Conservation (phyloP, 2,113 vertebrate species). For the Phainopepla nitens region DNA sequence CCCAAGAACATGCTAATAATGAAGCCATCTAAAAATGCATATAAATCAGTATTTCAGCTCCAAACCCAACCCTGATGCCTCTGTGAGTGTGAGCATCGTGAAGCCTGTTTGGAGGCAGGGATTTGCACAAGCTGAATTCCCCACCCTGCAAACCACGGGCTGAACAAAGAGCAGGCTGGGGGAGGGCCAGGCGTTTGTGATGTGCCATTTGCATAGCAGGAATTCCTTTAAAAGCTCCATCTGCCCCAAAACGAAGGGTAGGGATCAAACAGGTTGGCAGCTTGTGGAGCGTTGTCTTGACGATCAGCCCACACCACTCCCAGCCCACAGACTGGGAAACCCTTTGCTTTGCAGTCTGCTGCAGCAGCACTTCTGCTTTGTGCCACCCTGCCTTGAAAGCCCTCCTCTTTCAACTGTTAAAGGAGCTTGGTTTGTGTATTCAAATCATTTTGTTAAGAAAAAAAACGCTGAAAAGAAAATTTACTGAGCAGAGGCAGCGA, state of each 20-base stretch:
- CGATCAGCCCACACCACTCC: background rate
- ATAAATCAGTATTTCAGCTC: background rate
- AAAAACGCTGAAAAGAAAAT: background rate
- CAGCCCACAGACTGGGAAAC: background rate
- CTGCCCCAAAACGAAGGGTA: background rate
- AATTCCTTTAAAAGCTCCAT: background rate
- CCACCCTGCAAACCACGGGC: background rate
- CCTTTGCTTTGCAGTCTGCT: background rate
- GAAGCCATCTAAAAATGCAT: background rate
- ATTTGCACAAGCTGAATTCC: background rate
- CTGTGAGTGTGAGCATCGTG: accelerated
- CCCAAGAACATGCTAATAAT: background rate
- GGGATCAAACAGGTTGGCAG: background rate
- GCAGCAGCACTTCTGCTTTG: background rate
- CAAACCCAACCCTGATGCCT: background rate
- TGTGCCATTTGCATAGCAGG: background rate
- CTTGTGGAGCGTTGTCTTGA: background rate
- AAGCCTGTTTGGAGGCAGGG: background rate
- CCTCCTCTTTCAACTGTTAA: background rate
- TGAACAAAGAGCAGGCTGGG: background rate
- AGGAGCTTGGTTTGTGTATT: background rate
- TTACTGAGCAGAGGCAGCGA: background rate
- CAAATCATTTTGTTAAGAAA: background rate
- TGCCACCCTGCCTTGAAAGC: background rate
- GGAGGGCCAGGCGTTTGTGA: accelerated